Conservation (phyloP, 2,888 invertebrate genomes). For the Sarcophaga rosellei region DNA sequence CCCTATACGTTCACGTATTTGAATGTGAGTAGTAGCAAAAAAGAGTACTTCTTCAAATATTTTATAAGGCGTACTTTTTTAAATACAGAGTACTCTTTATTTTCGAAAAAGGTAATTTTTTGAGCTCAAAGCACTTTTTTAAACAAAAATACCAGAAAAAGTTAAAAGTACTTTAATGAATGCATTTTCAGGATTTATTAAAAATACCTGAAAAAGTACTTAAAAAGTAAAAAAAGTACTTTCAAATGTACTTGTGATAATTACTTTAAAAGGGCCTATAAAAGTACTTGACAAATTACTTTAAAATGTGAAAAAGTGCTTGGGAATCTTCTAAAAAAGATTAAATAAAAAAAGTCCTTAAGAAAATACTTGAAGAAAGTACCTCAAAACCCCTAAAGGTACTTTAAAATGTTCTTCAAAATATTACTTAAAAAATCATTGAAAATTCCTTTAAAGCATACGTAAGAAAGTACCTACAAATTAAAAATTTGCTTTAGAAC, state of each 20-base stretch:
- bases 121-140: no score
- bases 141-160: no score
- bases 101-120: no score
- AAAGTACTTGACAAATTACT: neutral
- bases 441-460: no score
- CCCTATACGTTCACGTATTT: slow-evolving; percentile 76
- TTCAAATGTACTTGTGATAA: neutral
- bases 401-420: no score
- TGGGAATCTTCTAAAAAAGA: neutral
- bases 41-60: slow-evolving; percentile 9
- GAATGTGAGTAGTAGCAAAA: slow-evolving; percentile 72
- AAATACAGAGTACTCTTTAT: neutral
- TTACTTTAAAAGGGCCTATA: neutral
- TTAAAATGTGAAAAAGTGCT: neutral
- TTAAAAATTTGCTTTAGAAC: no score
- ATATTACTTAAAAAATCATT: neutral
- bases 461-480: no score
- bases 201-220: no score
- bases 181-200: neutral
- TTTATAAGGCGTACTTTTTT: neutral
- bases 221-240: neutral
- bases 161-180: neutral
- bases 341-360: neutral
- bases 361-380: neutral
- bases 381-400: no score